Conservation (phyloP, 2,888 invertebrate species). For the Agrypnus murinus region DNA sequence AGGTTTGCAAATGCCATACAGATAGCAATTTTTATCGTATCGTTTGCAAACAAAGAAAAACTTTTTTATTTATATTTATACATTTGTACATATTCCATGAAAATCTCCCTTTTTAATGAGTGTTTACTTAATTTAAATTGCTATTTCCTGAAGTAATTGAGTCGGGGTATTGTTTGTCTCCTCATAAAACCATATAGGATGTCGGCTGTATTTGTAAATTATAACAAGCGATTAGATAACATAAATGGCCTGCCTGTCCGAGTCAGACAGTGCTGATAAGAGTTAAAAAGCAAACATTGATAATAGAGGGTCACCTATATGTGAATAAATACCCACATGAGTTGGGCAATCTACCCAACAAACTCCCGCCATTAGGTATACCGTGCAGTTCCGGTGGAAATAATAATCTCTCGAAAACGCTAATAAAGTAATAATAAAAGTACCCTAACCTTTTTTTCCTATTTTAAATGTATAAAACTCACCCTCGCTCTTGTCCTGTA, state of each 20-base stretch:
- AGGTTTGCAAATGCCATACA: no score
- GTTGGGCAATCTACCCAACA: constrained; percentile 23
- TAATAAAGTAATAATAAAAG: constrained; percentile 7
- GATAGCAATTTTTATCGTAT: no score
- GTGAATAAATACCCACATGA: constrained; percentile 52
- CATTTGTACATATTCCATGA: no score
- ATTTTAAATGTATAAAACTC: not conserved
- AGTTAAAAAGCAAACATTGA: constrained; percentile 64
- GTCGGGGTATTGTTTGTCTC: constrained; percentile 3
- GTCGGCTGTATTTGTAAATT: constrained; percentile 46
- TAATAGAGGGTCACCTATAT: constrained; percentile 63
- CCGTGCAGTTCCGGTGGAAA: constrained; percentile 17
- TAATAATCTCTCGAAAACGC: constrained; percentile 28
- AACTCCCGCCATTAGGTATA: not conserved
- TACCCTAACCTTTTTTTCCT: constrained; percentile 1
- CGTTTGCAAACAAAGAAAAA: no score
- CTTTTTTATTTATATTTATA: no score
- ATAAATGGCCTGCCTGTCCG: constrained; percentile 64
- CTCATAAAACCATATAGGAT: constrained; percentile 27
- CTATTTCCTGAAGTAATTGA: constrained; percentile 4
- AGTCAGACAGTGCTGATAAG: constrained; percentile 63
- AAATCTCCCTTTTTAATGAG: no score
- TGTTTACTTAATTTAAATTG: not conserved
- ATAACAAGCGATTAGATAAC: constrained; percentile 64
- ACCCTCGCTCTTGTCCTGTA: no score